Conservation (phyloP, 2,797 vertebrate species). For the Girardinus metallicus region DNA sequence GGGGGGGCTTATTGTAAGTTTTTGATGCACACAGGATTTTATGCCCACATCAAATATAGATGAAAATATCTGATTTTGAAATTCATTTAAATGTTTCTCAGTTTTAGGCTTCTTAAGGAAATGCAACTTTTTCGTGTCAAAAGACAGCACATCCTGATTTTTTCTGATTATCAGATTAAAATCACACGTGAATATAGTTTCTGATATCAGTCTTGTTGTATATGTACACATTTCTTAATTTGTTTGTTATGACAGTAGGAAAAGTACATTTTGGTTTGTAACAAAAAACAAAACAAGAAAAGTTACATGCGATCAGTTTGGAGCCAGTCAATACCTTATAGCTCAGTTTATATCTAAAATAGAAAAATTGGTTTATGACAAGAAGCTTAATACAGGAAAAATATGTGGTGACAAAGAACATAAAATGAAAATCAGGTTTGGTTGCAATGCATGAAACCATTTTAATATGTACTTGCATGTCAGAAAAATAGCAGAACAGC, state of each 20-base stretch:
- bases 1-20: neutral
- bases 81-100: neutral
- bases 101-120: neutral
- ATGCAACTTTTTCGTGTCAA: neutral
- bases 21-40: neutral
- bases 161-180: neutral
- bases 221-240: neutral
- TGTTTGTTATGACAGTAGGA: neutral
- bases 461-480: neutral
- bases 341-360: neutral
- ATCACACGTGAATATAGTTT: neutral
- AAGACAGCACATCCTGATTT: neutral
- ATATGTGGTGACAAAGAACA: neutral
- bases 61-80: neutral
- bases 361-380: neutral
- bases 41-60: neutral
- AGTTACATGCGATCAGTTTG: neutral
- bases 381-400: neutral
- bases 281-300: neutral
- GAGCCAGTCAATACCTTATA: neutral
- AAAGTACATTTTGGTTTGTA: neutral
- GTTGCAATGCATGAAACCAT: neutral
- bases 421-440: neutral
- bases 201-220: neutral
- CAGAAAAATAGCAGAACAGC: neutral